Evolutionary conservation across 2,113 vertebrate genomes (phyloP).

Genomic region (Nycticorax nycticorax): DNA sequence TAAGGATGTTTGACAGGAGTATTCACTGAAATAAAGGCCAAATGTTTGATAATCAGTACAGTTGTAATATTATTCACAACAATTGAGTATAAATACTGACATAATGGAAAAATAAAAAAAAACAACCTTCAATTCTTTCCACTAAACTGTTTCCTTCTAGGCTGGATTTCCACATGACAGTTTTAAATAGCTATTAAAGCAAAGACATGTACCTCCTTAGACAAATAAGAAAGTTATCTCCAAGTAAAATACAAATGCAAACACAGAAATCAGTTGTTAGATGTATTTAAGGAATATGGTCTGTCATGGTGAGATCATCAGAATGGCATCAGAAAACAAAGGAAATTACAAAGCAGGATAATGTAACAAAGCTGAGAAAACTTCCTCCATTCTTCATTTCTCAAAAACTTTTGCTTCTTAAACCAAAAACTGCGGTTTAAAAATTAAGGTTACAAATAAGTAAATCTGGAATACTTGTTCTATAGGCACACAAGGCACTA

Average conservation of each 20-base stretch:
- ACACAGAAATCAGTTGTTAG: background rate
- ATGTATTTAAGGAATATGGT: background rate
- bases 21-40: conserved; percentile 39
- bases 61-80: background rate
- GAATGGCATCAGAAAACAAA: conserved; percentile 1
- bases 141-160: background rate
- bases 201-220: background rate
- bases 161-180: background rate
- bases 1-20: background rate
- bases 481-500: background rate
- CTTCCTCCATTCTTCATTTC: background rate
- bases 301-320: background rate
- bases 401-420: background rate
- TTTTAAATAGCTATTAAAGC: background rate
- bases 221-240: background rate
- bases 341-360: background rate
- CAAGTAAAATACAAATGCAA: conserved; percentile 1
- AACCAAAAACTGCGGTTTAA: background rate
- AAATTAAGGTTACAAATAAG: background rate
- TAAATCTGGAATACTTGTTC: background rate
- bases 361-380: background rate
- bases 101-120: background rate
- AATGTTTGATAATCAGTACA: conserved; percentile 18
- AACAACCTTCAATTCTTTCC: background rate
- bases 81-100: conserved; percentile 33